Percentiles rank a stretch among this genome's conserved stretches.
phyloP scores from a whole-genome alignment of 2,888 invertebrate genomes.

The Megalurothrips usitatus region DNA sequence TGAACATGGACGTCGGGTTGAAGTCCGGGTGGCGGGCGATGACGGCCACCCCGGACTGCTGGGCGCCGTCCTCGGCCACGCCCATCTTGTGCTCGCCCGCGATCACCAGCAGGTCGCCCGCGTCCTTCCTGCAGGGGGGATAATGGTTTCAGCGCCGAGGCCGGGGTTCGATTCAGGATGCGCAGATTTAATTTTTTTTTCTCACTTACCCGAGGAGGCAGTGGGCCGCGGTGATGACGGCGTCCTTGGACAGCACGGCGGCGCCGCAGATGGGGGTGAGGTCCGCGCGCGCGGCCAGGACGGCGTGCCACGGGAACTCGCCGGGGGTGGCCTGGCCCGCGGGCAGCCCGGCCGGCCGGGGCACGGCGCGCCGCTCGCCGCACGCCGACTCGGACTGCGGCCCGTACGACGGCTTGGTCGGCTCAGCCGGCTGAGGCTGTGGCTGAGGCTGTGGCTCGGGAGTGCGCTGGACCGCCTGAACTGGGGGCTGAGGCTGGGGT shows the following conservation, averaged over 20 bases:
- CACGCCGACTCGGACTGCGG: not conserved
- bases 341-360: constrained; percentile 51
- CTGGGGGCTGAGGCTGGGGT: constrained; percentile 24
- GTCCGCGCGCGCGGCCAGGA: constrained; percentile 68
- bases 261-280: constrained; percentile 73
- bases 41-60: constrained; percentile 65
- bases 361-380: constrained; percentile 43
- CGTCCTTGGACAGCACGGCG: constrained; percentile 68
- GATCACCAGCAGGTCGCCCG: constrained; percentile 67
- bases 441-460: constrained; percentile 31
- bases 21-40: constrained; percentile 69
- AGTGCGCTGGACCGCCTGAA: not conserved
- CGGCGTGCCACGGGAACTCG: constrained; percentile 84
- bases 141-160: not conserved
- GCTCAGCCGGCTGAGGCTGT: constrained; percentile 35
- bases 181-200: too few relatives aligned
- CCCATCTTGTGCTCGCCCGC: constrained; percentile 81
- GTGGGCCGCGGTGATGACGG: constrained; percentile 72
- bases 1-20: constrained; percentile 54
- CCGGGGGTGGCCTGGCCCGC: constrained; percentile 51
- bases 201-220: constrained; percentile 68
- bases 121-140: constrained; percentile 51
- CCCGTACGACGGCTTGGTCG: constrained; percentile 2
- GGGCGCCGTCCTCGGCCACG: constrained; percentile 69
- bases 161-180: too few relatives aligned